A percentile compares a stretch with the other conserved stretches of the same genome.
These are phyloP conservation scores for Drosophila murphyi DNA, from an alignment of 1,140 invertebrate species.

Conservation along the genomic window DNA sequence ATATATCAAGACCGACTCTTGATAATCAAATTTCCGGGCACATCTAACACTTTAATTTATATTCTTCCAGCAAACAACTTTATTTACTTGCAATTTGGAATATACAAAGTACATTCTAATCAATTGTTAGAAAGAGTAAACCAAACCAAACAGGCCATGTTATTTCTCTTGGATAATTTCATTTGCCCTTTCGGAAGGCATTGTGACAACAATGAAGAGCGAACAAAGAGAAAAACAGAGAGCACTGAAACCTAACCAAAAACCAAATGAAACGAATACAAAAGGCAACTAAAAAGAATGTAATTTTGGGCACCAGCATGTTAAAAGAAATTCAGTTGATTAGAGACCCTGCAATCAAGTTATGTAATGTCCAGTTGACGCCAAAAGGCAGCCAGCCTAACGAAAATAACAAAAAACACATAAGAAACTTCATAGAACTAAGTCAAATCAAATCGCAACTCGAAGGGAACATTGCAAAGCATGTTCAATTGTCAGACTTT, in stretches of 20 bases:
- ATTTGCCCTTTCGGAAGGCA: conserved; percentile 44
- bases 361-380: conserved; percentile 76
- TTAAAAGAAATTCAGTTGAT: conserved; percentile 48
- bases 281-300: conserved; percentile 33
- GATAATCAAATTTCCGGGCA: conserved; percentile 29
- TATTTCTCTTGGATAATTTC: conserved; percentile 68
- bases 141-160: conserved; percentile 33
- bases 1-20: conserved; percentile 3
- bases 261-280: conserved; percentile 18
- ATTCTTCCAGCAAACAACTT: conserved; percentile 3
- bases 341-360: conserved; percentile 69
- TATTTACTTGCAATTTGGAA: conserved; percentile 25
- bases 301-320: conserved; percentile 47
- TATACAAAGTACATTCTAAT: conserved; percentile 45
- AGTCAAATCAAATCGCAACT: conserved; percentile 23
- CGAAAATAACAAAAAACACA: background rate
- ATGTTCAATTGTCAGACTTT: conserved; percentile 77
- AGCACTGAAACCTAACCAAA: conserved; percentile 17
- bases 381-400: conserved; percentile 51
- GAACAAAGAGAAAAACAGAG: conserved; percentile 36
- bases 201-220: conserved; percentile 25
- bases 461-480: conserved; percentile 25
- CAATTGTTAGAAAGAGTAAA: conserved; percentile 50
- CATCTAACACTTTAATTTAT: conserved; percentile 22
- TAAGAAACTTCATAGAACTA: conserved; percentile 27